Evolutionary conservation across 2,888 invertebrate species (phyloP).

Genomic region (Biston betularia): DNA sequence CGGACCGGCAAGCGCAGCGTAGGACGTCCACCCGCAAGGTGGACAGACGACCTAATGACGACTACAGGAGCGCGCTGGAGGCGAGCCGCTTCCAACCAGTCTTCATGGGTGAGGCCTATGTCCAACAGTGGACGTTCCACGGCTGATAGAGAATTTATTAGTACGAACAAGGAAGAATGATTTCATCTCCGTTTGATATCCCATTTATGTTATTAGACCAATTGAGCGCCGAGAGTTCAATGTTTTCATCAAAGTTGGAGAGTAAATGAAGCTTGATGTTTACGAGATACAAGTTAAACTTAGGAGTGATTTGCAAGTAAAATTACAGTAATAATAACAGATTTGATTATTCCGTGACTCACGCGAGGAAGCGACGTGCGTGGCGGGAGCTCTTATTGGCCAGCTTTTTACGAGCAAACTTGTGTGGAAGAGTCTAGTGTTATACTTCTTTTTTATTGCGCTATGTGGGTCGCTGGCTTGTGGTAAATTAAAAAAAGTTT

Average conservation of each 20-base stretch:
- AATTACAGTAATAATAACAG: slow-evolving; percentile 50
- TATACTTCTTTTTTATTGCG: slow-evolving; percentile 24
- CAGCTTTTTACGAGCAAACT: slow-evolving; percentile 43
- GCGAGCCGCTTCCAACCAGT: too few relatives aligned
- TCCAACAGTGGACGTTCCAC: too few relatives aligned
- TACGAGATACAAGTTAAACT: slow-evolving; percentile 35
- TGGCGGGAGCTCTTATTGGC: slow-evolving; percentile 34
- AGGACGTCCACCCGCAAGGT: too few relatives aligned
- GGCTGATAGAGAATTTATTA: too few relatives aligned
- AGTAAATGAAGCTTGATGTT: slow-evolving; percentile 28
- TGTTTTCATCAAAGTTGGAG: slow-evolving; percentile 20
- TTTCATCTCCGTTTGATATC: too few relatives aligned
- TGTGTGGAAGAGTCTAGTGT: slow-evolving; percentile 31
- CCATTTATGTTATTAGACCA: not conserved
- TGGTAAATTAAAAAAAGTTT: slow-evolving; percentile 25
- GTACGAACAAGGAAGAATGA: too few relatives aligned
- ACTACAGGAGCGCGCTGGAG: too few relatives aligned
- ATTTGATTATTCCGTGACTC: slow-evolving; percentile 55
- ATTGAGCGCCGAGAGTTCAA: slow-evolving; percentile 12
- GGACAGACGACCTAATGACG: too few relatives aligned
- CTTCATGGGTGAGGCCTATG: too few relatives aligned
- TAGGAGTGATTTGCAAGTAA: slow-evolving; percentile 49
- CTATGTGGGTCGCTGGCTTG: slow-evolving; percentile 12
- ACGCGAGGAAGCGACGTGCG: slow-evolving; percentile 49
- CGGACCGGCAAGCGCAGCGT: too few relatives aligned